Evolutionary conservation across 1,140 invertebrate species (phyloP), one percentile per base, ranked within the genome.

Genomic region (Tenebrio molitor): DNA sequence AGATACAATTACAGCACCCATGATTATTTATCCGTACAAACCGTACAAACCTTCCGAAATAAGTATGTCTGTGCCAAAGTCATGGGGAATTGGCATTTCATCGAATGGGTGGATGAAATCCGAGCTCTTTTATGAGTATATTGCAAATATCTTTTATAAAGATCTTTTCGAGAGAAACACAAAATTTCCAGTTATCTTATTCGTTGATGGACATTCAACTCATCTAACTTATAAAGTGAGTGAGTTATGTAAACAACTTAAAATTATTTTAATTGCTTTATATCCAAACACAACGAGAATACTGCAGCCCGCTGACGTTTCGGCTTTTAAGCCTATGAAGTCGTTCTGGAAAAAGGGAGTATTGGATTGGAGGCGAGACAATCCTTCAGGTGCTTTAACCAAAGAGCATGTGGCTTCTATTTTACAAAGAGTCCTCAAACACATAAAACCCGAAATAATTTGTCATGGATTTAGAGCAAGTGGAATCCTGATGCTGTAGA

Each of bases 41-140:
- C 44, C 58, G 33, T 71, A n/a, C n/a, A n/a, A 77, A 16, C 78
- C 76, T 5, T 66, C 73, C 33, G 70, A 77, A 14, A 67, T 83
- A 25, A 74, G 72, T 6, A 33, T 74, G 8, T 77, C 69, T 69
- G 73, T 83, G 8, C 81, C 80, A 8, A 25, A 72, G 72, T 46
- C 39, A 14, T 85, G 83, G 80, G 80, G 74, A 7, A 67, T 84
- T n/a, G 83, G 83, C n/a, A n/a, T 33, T 41, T 66, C 23, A 78
- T 78, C 63, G 79, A 83, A 10, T 79, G 80, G 84, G 6, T 84
- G 83, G 83, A 84, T 83, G 83, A 84, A 65, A 23, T 46, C 53
- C 17, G 77, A 75, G 72, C 67, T 66, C 2, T 84, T 84, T 77
- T 84, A 76, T 71, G 82, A 84, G 73, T 84, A 81, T 67, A 76